phyloP scores from a whole-genome alignment of 2,113 vertebrate genomes.

The Lipophrys pholis region DNA sequence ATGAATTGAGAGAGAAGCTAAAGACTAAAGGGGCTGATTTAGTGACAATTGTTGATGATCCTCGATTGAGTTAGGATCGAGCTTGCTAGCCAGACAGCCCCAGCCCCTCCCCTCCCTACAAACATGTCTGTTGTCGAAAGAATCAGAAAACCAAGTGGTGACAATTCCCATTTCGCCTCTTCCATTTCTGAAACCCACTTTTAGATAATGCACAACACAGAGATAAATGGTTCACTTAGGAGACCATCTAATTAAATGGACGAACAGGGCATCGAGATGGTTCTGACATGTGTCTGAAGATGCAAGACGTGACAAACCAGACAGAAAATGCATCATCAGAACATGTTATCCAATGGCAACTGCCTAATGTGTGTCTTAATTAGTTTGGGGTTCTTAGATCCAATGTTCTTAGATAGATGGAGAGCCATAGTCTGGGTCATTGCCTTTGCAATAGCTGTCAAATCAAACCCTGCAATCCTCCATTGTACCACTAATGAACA shows the following conservation, averaged over 20 bases:
- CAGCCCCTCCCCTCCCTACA: not conserved
- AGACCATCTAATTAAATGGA: conserved; percentile 1
- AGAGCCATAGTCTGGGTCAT: conserved; percentile 11
- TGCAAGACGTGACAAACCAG: conserved; percentile 24
- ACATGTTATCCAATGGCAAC: not conserved
- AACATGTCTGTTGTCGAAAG: conserved; percentile 27
- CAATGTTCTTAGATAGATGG: not conserved
- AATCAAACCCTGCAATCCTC: not conserved
- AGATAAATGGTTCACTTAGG: conserved; percentile 1
- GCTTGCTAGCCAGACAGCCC: conserved; percentile 10
- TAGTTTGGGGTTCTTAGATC: not conserved
- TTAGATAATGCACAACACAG: conserved; percentile 9
- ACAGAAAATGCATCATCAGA: conserved; percentile 2
- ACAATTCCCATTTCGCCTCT: conserved; percentile 10
- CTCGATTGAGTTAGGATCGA: conserved; percentile 74
- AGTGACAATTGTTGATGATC: conserved; percentile 73
- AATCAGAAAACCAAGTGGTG: conserved; percentile 6
- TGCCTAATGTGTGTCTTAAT: conserved; percentile 4
- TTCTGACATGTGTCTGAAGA: not conserved
- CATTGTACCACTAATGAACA: not conserved
- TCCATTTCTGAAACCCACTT: conserved; percentile 12
- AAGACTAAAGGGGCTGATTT: conserved; percentile 75
- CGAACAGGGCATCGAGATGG: not conserved
- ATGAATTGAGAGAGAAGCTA: conserved; percentile 74
- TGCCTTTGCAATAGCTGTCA: not conserved